These are phyloP conservation scores for Misgurnus mizolepis DNA, from an alignment of 2,113 vertebrate genomes.

Conservation along the genomic window DNA sequence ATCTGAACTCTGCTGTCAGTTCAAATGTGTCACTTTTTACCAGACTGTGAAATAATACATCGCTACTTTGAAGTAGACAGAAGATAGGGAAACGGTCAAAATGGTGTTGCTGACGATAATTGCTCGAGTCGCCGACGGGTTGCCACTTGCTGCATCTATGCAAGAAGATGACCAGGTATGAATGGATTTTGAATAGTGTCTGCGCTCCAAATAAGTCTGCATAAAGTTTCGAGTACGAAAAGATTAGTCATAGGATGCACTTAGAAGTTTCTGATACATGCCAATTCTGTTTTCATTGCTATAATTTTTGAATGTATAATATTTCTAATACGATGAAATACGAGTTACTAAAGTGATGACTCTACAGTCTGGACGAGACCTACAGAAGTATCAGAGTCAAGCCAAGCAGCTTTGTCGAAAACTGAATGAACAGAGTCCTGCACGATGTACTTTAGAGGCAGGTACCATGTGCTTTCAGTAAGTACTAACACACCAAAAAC, in stretches of 20 bases:
- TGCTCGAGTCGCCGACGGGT: conserved; percentile 93
- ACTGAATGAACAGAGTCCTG: conserved; percentile 94
- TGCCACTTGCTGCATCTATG: conserved; percentile 96
- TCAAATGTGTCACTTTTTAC: conserved; percentile 11
- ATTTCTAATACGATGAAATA: neutral
- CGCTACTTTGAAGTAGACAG: neutral
- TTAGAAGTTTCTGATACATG: conserved; percentile 66
- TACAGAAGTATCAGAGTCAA: conserved; percentile 97
- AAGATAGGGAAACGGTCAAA: conserved; percentile 69
- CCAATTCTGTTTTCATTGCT: neutral
- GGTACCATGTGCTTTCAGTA: conserved; percentile 95
- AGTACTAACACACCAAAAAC: conserved; percentile 64
- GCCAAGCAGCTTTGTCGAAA: conserved; percentile 97
- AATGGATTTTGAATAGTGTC: neutral
- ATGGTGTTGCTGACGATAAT: conserved; percentile 98
- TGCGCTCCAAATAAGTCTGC: neutral
- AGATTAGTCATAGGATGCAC: conserved; percentile 75
- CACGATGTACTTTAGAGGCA: conserved; percentile 92
- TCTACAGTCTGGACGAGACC: conserved; percentile 88
- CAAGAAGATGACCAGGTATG: conserved; percentile 97
- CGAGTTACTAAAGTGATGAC: neutral
- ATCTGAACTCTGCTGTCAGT: conserved; percentile 38
- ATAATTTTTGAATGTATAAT: neutral
- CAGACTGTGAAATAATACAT: neutral
- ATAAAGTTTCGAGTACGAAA: neutral